A percentile compares a stretch with the other conserved stretches of the same genome.
Conservation (phyloP, 2,888 invertebrate genomes). For the Caenorhabditis panamensis region DNA sequence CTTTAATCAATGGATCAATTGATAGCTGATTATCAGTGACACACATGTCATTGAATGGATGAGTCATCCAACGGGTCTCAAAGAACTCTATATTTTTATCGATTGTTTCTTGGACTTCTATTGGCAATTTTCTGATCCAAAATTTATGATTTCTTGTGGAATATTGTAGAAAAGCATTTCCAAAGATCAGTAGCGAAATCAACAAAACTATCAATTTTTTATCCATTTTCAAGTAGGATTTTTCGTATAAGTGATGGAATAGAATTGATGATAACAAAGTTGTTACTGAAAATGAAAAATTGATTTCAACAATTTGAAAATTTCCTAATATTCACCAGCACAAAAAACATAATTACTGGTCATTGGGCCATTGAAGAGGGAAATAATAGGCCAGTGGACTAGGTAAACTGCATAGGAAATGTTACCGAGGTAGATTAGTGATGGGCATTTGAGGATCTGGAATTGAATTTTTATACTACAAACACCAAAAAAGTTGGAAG, state of each 20-base stretch:
- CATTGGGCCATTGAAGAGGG: background rate
- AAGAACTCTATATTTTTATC: background rate
- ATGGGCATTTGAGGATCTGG: conserved; percentile 14
- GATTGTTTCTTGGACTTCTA: background rate
- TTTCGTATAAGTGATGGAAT: background rate
- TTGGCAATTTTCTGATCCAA: background rate
- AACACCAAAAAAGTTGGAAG: too few relatives aligned
- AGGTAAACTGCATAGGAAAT: conserved; percentile 43
- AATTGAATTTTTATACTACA: too few relatives aligned
- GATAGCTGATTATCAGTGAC: too few relatives aligned
- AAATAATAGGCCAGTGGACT: conserved; percentile 43
- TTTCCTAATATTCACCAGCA: conserved; percentile 6
- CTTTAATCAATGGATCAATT: too few relatives aligned
- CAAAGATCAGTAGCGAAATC: background rate
- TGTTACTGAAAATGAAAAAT: background rate
- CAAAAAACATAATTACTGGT: conserved; percentile 11
- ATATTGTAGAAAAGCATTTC: background rate
- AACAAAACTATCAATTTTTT: background rate
- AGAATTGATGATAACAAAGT: background rate
- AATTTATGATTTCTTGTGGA: background rate
- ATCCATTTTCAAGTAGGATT: background rate
- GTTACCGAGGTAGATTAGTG: conserved; percentile 24
- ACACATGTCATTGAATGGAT: background rate
- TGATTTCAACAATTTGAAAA: background rate
- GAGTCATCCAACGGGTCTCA: background rate